Percentiles rank a stretch among this genome's conserved stretches.
Evolutionary conservation across 2,888 invertebrate species (phyloP).

Genomic region (Nemoura dubitans): DNA sequence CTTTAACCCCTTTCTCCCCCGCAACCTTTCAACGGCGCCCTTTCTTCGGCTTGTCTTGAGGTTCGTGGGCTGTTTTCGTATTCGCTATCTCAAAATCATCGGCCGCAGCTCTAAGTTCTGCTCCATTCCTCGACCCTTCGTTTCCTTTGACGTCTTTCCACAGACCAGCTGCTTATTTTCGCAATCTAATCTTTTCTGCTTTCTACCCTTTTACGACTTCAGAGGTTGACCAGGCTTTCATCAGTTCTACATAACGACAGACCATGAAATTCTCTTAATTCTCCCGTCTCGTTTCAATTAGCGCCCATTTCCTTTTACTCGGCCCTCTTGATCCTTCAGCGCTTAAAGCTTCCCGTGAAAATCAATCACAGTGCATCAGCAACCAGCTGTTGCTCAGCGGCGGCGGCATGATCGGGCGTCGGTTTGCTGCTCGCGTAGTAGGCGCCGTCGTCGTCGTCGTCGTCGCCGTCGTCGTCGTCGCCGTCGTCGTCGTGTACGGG

Average conservation of each 20-base stretch:
- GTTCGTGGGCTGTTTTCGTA: constrained; percentile 43
- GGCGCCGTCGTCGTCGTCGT: not conserved
- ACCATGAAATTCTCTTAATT: not conserved
- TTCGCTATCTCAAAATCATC: constrained; percentile 40
- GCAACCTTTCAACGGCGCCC: constrained; percentile 46
- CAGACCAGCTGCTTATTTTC: not conserved
- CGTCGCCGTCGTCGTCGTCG: not conserved
- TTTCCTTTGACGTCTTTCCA: not conserved
- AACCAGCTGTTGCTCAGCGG: not conserved
- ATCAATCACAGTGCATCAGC: constrained; percentile 7
- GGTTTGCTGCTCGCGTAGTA: constrained; percentile 15
- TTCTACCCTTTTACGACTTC: not conserved
- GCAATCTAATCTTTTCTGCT: not conserved
- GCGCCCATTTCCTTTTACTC: not conserved
- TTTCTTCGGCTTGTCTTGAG: constrained; percentile 51
- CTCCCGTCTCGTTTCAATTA: constrained; percentile 3
- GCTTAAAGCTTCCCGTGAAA: not conserved
- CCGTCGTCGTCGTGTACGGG: not conserved
- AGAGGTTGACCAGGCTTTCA: not conserved
- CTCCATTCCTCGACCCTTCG: not conserved
- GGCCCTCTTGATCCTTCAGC: not conserved
- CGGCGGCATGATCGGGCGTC: not conserved
- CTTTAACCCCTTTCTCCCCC: constrained; percentile 41
- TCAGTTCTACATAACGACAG: not conserved
- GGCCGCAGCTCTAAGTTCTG: not conserved